These are phyloP conservation scores for Ginglymostoma cirratum DNA, from an alignment of 2,113 vertebrate genomes.

Conservation along the genomic window DNA sequence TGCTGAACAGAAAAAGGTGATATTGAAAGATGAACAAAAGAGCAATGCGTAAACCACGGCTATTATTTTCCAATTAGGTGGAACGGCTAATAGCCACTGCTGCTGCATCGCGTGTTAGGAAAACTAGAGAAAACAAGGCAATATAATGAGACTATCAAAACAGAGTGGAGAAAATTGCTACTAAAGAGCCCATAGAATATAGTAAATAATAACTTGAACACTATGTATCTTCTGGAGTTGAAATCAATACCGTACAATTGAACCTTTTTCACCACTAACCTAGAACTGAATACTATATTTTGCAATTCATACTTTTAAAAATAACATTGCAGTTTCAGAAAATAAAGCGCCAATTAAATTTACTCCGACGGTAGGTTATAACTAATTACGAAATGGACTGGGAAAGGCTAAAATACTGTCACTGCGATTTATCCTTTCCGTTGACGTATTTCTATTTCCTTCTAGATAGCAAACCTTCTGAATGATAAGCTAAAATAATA, in stretches of 20 bases:
- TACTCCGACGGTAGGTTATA: neutral
- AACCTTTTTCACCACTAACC: neutral
- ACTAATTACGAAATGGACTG: neutral
- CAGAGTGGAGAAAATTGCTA: neutral
- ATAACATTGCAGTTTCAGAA: neutral
- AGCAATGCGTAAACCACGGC: neutral
- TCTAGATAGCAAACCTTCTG: neutral
- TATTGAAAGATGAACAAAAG: neutral
- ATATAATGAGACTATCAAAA: neutral
- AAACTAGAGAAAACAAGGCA: slow-evolving; percentile 19
- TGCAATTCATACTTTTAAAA: neutral
- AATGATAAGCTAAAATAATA: neutral
- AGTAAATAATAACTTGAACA: neutral
- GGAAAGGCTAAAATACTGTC: neutral
- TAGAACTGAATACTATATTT: neutral
- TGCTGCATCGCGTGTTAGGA: neutral
- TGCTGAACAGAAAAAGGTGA: neutral
- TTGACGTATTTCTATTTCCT: neutral
- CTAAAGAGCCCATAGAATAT: neutral
- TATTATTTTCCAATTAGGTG: slow-evolving; percentile 28
- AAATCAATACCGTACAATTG: neutral
- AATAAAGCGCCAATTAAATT: neutral
- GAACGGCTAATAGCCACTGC: slow-evolving; percentile 6
- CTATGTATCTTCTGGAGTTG: neutral
- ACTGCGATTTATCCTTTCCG: neutral